Percentiles rank a stretch among this genome's conserved stretches.
phyloP scores from a whole-genome alignment of 1,140 invertebrate genomes.

The Cyclargus thomasi region DNA sequence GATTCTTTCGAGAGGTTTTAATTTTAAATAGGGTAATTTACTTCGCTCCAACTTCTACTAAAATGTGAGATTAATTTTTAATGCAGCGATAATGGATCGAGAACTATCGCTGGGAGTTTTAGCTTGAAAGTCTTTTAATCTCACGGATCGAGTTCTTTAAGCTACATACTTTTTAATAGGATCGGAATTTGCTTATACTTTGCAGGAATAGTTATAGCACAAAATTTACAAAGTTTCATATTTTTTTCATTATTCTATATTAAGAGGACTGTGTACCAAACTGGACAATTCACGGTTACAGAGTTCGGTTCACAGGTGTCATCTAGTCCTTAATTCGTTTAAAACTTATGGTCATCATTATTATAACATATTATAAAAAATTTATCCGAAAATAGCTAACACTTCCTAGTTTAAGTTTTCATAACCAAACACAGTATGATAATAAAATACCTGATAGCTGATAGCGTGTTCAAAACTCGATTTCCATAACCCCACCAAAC shows the following conservation, averaged over 20 bases:
- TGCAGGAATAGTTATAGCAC: too few relatives aligned
- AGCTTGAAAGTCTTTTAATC: neutral
- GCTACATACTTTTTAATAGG: neutral
- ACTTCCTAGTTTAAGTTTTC: too few relatives aligned
- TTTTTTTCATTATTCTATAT: too few relatives aligned
- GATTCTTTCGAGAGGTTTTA: slow-evolving; percentile 5
- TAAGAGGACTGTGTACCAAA: too few relatives aligned
- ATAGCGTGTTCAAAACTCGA: neutral
- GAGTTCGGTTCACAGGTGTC: too few relatives aligned
- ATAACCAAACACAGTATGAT: neutral
- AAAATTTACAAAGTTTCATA: too few relatives aligned
- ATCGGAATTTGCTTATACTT: too few relatives aligned
- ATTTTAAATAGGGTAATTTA: slow-evolving; percentile 5
- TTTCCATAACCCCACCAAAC: neutral
- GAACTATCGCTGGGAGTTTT: neutral
- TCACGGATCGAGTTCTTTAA: neutral
- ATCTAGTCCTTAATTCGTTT: too few relatives aligned
- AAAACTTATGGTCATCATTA: too few relatives aligned
- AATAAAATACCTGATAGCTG: neutral
- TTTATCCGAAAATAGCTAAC: too few relatives aligned
- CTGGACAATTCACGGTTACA: too few relatives aligned
- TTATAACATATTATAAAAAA: too few relatives aligned
- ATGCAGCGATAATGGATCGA: neutral
- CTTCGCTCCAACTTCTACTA: neutral
- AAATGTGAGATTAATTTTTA: neutral